A percentile compares a stretch with the other conserved stretches of the same genome.
Evolutionary conservation across 1,140 invertebrate genomes (phyloP).

Genomic region (Charaxes varanes): DNA sequence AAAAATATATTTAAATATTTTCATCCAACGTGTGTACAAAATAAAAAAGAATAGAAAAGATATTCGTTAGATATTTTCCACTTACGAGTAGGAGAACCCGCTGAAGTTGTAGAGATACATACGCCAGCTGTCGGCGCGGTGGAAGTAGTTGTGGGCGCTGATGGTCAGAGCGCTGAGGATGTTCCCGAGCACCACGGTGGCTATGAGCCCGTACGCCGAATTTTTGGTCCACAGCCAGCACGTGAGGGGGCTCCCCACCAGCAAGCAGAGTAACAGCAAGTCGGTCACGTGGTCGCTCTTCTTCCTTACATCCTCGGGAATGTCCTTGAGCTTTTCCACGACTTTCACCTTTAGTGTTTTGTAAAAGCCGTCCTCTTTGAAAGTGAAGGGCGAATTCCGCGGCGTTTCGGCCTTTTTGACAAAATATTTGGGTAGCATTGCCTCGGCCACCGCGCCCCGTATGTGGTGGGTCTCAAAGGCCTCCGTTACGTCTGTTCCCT

Average conservation of each 20-base stretch:
- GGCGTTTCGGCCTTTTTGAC: slow-evolving; percentile 71
- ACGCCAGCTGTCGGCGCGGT: slow-evolving; percentile 85
- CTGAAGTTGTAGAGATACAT: slow-evolving; percentile 87
- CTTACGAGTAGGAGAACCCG: slow-evolving; percentile 77
- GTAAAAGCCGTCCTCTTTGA: slow-evolving; percentile 82
- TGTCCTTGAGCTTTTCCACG: slow-evolving; percentile 62
- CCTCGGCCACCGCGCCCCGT: slow-evolving; percentile 67
- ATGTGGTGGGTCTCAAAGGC: slow-evolving; percentile 82
- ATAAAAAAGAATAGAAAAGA: too few species aligned
- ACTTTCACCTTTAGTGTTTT: slow-evolving; percentile 78
- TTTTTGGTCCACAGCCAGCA: slow-evolving; percentile 63
- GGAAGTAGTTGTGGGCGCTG: slow-evolving; percentile 88
- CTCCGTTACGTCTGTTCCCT: slow-evolving; percentile 86
- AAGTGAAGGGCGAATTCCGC: slow-evolving; percentile 80
- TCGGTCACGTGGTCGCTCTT: slow-evolving; percentile 75
- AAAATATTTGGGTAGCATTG: slow-evolving; percentile 78
- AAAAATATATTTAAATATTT: too few species aligned
- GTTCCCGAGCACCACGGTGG: slow-evolving; percentile 56
- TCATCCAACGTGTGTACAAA: too few species aligned
- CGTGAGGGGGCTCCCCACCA: slow-evolving; percentile 72
- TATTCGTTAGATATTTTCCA: too few species aligned
- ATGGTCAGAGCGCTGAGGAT: slow-evolving; percentile 75
- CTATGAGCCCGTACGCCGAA: slow-evolving; percentile 31
- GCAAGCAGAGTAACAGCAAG: slow-evolving; percentile 63
- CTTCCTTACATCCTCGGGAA: slow-evolving; percentile 39